Base-by-base conservation (phyloP, 1,140 invertebrate species). In the Chionoecetes opilio region DNA sequence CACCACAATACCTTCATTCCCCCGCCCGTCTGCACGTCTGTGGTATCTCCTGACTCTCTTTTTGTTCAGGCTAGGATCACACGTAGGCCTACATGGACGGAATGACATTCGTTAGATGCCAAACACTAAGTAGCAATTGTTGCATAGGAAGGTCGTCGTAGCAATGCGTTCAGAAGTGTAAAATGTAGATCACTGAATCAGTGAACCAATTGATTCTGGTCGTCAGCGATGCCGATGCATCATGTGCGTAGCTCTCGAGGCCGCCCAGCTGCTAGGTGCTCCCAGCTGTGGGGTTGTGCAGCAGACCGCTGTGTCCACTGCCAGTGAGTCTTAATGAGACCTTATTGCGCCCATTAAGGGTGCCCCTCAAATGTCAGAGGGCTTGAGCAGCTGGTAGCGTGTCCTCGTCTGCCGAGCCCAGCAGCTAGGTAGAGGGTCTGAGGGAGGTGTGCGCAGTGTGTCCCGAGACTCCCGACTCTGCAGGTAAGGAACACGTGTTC, bases 331-430 rank as follows among this genome's bases (percentile, higher is more conserved):
- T 75, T 75, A 26, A 75, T 75, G 26, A n/a, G 63, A 3, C n/a
- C 63, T 75, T 11, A 75, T 75, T 75, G n/a, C n/a, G n/a, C 63
- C 63, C 63, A 75, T 75, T 75, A 75, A 75, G n/a, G 21, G 63
- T 75, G n/a, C 21, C 63, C 63, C n/a, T 75, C 21, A 21, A 26
- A 11, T 75, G 63, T n/a, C 63, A 11, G 21, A 75, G 63, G n/a
- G 63, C n/a, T 75, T 75, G 63, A n/a, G 63, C 63, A 75, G n/a
- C 63, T n/a, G 63, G 21, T 75, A 26, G 6, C 63, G 21, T 75
- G 46, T 17, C 46, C 11, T 17, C 21, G 21, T 17, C 46, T 17
- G 21, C 11, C 9, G 46, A 53, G 2, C 46, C 26, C 26, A 3
- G 21, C 21, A 1, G 21, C 63, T 26, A 26, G 63, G n/a, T n/a